These are phyloP conservation scores for Daphoenositta chrysoptera DNA, from an alignment of 2,113 vertebrate genomes.

Conservation along the genomic window DNA sequence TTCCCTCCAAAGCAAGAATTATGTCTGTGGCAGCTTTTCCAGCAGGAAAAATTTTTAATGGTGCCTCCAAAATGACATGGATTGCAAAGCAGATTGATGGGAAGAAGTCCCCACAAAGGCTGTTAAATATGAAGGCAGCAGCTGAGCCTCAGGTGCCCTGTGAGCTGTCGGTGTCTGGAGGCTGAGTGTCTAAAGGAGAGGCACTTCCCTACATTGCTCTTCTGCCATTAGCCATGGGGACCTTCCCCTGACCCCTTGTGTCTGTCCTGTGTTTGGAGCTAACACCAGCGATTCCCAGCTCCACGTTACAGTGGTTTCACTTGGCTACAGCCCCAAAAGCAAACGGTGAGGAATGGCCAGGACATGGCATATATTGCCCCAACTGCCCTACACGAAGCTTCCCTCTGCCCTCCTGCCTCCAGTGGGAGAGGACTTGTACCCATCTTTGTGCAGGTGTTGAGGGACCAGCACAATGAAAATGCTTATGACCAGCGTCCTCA, in stretches of 20 bases:
- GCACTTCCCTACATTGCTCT: accelerated
- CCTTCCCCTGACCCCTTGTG: background rate
- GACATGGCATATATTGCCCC: background rate
- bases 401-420: background rate
- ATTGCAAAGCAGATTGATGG: background rate
- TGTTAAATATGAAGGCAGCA: background rate
- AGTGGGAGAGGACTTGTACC: background rate
- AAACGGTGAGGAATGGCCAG: background rate
- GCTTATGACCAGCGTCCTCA: background rate
- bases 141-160: background rate
- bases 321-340: background rate
- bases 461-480: background rate
- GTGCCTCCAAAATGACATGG: background rate
- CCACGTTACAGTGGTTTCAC: background rate
- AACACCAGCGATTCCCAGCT: background rate
- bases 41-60: background rate
- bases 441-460: background rate
- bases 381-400: accelerated
- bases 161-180: accelerated
- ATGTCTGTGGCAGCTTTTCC: background rate
- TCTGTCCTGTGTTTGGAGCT: background rate
- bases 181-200: background rate
- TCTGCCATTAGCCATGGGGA: background rate
- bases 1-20: background rate
- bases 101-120: background rate